Percentiles rank a stretch among this genome's conserved stretches.
These are phyloP conservation scores for Apeira syringaria DNA, from an alignment of 2,888 invertebrate genomes.

Conservation along the genomic window DNA sequence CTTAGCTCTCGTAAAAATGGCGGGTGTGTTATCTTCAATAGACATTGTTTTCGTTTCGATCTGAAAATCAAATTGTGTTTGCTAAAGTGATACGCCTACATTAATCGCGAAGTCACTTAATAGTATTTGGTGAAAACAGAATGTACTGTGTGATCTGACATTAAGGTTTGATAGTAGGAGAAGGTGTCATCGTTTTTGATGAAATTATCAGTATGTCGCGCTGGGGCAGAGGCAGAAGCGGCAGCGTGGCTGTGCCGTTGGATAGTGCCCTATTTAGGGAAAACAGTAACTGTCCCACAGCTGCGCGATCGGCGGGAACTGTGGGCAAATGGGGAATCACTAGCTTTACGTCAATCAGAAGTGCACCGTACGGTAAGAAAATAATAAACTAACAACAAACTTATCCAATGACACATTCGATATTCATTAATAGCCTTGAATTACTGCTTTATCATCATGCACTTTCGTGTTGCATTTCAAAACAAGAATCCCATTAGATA, in stretches of 20 bases:
- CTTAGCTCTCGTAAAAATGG: slow-evolving; percentile 79
- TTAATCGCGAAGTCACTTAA: slow-evolving; percentile 33
- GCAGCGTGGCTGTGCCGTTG: slow-evolving; percentile 85
- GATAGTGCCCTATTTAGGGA: slow-evolving; percentile 86
- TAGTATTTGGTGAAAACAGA: slow-evolving; percentile 43
- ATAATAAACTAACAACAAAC: slow-evolving; percentile 68
- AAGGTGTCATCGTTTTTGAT: slow-evolving; percentile 77
- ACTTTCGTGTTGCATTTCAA: slow-evolving; percentile 19
- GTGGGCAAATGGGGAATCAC: slow-evolving; percentile 98
- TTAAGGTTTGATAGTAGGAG: slow-evolving; percentile 60
- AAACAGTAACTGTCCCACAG: slow-evolving; percentile 94
- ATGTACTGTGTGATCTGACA: slow-evolving; percentile 65
- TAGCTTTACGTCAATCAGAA: slow-evolving; percentile 95
- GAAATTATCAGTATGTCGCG: slow-evolving; percentile 85
- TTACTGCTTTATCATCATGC: slow-evolving; percentile 15
- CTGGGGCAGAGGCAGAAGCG: slow-evolving; percentile 85
- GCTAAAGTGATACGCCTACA: slow-evolving; percentile 39
- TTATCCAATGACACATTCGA: slow-evolving; percentile 22
- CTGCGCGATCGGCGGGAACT: slow-evolving; percentile 94
- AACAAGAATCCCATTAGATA: slow-evolving; percentile 36
- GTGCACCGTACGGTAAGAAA: slow-evolving; percentile 87
- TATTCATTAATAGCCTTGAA: slow-evolving; percentile 40
- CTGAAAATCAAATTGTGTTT: slow-evolving; percentile 57
- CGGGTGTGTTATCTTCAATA: slow-evolving; percentile 81
- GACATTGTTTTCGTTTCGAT: slow-evolving; percentile 76